Evolutionary conservation across 2,797 vertebrate genomes (phyloP).

Genomic region (Amblyraja radiata): DNA sequence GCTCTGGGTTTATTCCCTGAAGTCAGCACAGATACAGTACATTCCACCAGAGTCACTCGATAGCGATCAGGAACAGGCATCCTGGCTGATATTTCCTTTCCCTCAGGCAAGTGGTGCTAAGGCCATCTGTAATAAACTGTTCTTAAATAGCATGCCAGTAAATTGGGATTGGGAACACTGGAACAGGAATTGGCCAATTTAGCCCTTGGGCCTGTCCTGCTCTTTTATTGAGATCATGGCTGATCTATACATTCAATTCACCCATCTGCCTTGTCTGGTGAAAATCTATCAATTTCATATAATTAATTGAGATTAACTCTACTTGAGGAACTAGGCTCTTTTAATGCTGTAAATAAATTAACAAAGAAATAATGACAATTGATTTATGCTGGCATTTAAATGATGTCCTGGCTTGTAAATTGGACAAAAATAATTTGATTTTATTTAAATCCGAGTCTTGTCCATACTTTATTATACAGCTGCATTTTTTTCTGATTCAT

Average conservation of each 20-base stretch:
- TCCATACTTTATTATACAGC: background rate
- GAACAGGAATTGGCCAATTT: background rate
- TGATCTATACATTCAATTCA: background rate
- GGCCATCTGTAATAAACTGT: background rate
- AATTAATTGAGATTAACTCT: conserved; percentile 12
- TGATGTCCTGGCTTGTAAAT: background rate
- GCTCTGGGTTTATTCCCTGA: background rate
- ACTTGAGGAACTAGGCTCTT: no score
- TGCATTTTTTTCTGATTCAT: background rate
- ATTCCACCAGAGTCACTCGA: background rate
- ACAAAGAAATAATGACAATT: background rate
- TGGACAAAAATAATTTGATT: background rate
- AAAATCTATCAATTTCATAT: background rate
- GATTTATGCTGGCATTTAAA: background rate
- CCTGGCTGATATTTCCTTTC: conserved; percentile 10
- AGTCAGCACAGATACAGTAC: background rate
- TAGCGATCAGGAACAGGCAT: background rate
- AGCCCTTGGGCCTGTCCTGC: background rate
- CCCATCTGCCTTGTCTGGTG: background rate
- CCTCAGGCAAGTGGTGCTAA: background rate
- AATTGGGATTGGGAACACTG: background rate
- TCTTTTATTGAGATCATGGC: background rate
- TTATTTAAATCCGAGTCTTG: background rate
- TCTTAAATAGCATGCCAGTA: background rate
- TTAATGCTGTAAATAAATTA: background rate